A percentile compares a stretch with the other conserved stretches of the same genome.
Evolutionary conservation across 2,888 invertebrate genomes (phyloP).

Genomic region (Polymixis flavicincta): DNA sequence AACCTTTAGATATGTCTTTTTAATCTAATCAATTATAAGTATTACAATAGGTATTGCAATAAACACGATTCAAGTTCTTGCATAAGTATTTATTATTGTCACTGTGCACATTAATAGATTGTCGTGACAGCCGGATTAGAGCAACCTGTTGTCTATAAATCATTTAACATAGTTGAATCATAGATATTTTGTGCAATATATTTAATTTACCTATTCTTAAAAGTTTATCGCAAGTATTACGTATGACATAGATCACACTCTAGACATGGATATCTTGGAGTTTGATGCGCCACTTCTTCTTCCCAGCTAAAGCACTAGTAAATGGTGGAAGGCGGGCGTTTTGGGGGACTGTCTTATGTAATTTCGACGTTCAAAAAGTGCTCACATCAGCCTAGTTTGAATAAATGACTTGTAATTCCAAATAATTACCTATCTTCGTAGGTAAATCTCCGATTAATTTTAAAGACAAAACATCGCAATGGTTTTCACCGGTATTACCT

Average conservation of each 20-base stretch:
- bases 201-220: background rate
- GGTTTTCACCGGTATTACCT: too few species aligned
- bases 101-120: background rate
- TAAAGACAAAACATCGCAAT: too few species aligned
- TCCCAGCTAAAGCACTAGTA: too few species aligned
- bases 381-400: too few species aligned
- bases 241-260: background rate
- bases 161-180: slow-evolving; percentile 14
- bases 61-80: slow-evolving; percentile 9
- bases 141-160: slow-evolving; percentile 17
- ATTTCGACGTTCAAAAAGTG: too few species aligned
- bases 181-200: background rate
- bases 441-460: too few species aligned
- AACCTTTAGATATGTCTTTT: slow-evolving; percentile 5
- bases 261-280: too few species aligned
- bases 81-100: slow-evolving; percentile 25
- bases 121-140: slow-evolving; percentile 27
- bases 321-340: too few species aligned
- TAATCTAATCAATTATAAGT: slow-evolving; percentile 13
- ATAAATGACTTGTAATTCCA: too few species aligned
- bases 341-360: too few species aligned
- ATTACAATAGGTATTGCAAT: slow-evolving; percentile 26
- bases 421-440: too few species aligned
- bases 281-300: too few species aligned
- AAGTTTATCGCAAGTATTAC: background rate